Base-by-base conservation (phyloP, 2,888 invertebrate species). In the Laspeyria flexula region DNA sequence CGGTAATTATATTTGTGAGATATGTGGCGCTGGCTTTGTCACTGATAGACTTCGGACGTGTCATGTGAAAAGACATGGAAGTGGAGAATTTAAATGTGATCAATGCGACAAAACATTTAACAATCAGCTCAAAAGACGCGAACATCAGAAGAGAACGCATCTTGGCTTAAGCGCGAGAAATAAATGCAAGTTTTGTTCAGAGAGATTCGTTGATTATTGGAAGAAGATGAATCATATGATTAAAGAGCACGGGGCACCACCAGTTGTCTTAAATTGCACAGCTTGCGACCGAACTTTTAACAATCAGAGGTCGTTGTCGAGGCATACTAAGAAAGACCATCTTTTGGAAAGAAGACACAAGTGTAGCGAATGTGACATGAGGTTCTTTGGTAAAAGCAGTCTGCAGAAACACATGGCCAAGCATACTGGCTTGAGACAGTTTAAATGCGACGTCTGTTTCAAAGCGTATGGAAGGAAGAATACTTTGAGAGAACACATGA, bases 331-430 rank as follows among this genome's bases (percentile, higher is more conserved):
- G 55, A 83, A 80, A 49, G 83, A 88, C 7, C 93, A 93, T 48
- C 71, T 93, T 2, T 64, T 83, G 73, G 86, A 88, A 47, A 69
- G 79, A 16, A 76, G 81, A 10, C 90, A 87, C 29, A 82, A 80
- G 13, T 93, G 93, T 38, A 68, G 72, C 0, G 79, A 90, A 7
- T 93, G 93, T 31, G 87, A 86, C 0, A 89, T 85, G 72, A 73
- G 70, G 4, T 86, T 86, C 30, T 88, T 79, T 43, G 67, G 67
- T 0, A 70, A 67, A 18, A 71, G 71, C 11, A 61, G 64, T 10
- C 25, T 85, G 15, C 60, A 50, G 9, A 57, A 68, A 1, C 85
- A 84, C 31, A 65, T 71, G 65, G 45, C 74, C 0, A 75, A 66
- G 3, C 82, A 83, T 30, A 71, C 75, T 1, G 76, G 73, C 0